Percentiles rank a stretch among this genome's conserved stretches.
phyloP scores from a whole-genome alignment of 2,797 vertebrate species.

The Myiothlypis chrysogaster region DNA sequence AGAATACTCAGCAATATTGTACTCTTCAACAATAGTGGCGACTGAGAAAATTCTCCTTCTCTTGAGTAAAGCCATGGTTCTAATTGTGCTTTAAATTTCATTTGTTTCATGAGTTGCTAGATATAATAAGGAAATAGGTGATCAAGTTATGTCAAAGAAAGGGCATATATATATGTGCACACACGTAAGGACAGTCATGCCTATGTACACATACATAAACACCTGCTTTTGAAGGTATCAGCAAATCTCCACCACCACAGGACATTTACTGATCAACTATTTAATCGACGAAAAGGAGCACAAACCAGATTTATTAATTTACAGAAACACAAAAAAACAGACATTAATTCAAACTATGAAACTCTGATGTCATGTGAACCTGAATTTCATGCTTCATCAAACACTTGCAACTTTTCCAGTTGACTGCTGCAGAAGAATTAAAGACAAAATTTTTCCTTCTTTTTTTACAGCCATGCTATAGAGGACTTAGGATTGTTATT shows the following conservation, averaged over 20 bases:
- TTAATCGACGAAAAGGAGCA: not conserved
- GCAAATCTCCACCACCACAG: not conserved
- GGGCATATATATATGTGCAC: rapidly evolving
- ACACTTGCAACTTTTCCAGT: not conserved
- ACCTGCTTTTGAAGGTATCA: not conserved
- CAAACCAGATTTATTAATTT: not conserved
- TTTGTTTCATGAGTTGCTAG: not conserved
- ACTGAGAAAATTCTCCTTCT: not conserved
- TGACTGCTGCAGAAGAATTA: not conserved
- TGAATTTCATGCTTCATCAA: not conserved
- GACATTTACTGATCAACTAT: not conserved
- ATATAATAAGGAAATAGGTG: not conserved
- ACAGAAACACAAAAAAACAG: not conserved
- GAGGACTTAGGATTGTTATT: not conserved
- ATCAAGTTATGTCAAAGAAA: not conserved
- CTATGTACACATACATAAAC: not conserved
- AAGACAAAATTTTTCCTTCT: not conserved
- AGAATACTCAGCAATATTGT: not conserved
- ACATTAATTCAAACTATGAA: not conserved
- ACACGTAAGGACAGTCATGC: not conserved
- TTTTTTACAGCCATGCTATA: not conserved
- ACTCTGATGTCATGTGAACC: not conserved
- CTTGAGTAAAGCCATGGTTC: not conserved
- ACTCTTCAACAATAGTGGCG: not conserved
- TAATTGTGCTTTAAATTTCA: not conserved